Evolutionary conservation across 2,797 vertebrate genomes (phyloP), one percentile per base, ranked within the genome.

Genomic region (Brachymystax lenok): DNA sequence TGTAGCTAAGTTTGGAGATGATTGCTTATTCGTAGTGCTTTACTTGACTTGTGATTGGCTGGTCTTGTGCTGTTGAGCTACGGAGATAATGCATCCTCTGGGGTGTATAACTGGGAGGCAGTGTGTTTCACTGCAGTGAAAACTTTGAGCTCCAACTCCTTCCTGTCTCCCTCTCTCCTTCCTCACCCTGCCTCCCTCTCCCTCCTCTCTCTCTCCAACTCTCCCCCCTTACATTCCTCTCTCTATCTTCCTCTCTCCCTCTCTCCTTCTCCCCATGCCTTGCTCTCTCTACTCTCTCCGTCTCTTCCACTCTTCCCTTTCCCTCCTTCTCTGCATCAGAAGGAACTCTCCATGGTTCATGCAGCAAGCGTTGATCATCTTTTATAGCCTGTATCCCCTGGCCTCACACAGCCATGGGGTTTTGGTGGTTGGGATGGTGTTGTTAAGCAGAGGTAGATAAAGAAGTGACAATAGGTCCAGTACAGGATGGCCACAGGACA

Each of bases 111-210:
- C 50, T 46, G n/a, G 59, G 52, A 56, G n/a, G 10, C 24, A 63
- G 56, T 74, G 73, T 74, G 61, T 77, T 73, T 19, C 28, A 71
- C 66, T 46, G 24, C 56, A n/a, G 27, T 61, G 30, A 67, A 75
- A 75, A 71, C 28, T 51, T 54, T 71, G 67, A 19, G 17, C 30
- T 69, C 67, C 19, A 33, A 69, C 30, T 51, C 73, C 73, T 76
- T 59, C 74, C 33, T 77, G 51, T 52, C 73, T 61, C 70, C 59
- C 35, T 69, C 73, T 67, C 63, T 74, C 35, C 19, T 76, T 35
- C 74, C 4, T 63, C 19, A 63, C 70, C 19, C 67, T 19, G 21
- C 12, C 56, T 40, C 21, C 33, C 66, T 16, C 12, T 28, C 66
- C 16, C 28, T 27, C 21, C 33, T 35, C 33, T 35, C 33, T 6